Evolutionary conservation across 2,888 invertebrate species (phyloP).

Genomic region (Carcina quercana): DNA sequence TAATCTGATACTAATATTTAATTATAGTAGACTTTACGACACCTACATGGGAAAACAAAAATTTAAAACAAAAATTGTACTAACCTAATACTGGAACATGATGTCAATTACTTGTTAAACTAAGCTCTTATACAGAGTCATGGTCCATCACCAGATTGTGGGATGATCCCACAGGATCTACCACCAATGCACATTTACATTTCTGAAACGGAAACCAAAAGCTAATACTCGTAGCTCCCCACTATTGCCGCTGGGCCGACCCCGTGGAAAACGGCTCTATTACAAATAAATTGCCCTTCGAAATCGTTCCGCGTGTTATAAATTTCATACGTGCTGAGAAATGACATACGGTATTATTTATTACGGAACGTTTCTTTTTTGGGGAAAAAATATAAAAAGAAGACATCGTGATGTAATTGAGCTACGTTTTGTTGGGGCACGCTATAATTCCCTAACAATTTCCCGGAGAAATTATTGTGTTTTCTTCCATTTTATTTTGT

Average conservation of each 20-base stretch:
- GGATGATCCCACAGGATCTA: too few relatives aligned
- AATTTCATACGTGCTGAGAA: conserved; percentile 75
- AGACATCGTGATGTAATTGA: conserved; percentile 71
- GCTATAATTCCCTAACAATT: conserved; percentile 13
- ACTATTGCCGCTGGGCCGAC: conserved; percentile 23
- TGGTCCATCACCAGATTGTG: too few relatives aligned
- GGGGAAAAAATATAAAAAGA: conserved; percentile 56
- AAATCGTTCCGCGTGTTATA: conserved; percentile 66
- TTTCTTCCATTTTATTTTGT: conserved; percentile 1
- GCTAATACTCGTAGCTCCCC: conserved; percentile 9
- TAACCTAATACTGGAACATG: too few relatives aligned
- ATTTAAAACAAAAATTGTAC: too few relatives aligned
- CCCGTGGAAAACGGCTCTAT: conserved; percentile 54
- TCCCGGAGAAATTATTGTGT: conserved; percentile 9
- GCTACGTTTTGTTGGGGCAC: conserved; percentile 37
- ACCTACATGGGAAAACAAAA: too few relatives aligned
- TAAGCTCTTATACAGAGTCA: too few relatives aligned
- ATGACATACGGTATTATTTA: conserved; percentile 74
- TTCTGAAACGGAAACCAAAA: conserved; percentile 1
- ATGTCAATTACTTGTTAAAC: too few relatives aligned
- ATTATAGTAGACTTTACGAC: too few relatives aligned
- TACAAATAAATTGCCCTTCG: conserved; percentile 72
- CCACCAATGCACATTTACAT: too few relatives aligned
- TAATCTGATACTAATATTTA: too few relatives aligned
- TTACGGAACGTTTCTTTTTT: conserved; percentile 55